Evolutionary conservation across 2,113 vertebrate genomes (phyloP).

Genomic region (Heliornis fulica): DNA sequence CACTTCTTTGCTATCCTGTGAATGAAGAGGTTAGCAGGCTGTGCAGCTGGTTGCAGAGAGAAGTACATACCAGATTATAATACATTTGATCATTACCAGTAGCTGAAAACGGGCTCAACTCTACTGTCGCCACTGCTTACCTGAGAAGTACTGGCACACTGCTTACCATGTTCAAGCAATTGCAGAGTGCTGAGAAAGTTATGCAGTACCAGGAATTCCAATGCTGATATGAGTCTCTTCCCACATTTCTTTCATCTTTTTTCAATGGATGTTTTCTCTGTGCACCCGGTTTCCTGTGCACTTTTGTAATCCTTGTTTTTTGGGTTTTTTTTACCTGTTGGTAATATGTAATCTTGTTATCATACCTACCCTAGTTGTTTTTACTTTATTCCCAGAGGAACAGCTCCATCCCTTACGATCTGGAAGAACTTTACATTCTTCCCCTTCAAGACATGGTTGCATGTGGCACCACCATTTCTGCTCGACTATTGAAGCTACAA

Average conservation of each 20-base stretch:
- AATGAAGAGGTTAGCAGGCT: neutral
- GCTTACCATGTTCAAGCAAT: neutral
- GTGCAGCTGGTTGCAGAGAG: neutral
- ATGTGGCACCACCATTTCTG: slow-evolving; percentile 99
- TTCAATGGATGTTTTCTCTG: neutral
- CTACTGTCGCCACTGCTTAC: slow-evolving; percentile 8
- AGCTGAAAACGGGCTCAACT: neutral
- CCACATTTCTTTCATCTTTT: neutral
- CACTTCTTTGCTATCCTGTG: neutral
- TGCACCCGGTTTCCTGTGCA: neutral
- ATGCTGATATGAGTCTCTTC: neutral
- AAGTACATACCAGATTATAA: neutral
- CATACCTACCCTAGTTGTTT: slow-evolving; percentile 93
- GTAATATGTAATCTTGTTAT: neutral
- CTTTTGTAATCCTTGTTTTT: too few relatives aligned
- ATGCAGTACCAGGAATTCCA: neutral
- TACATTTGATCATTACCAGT: neutral
- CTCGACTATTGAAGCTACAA: slow-evolving; percentile 93
- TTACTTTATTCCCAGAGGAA: slow-evolving; percentile 96
- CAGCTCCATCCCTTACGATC: slow-evolving; percentile 99
- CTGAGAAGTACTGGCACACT: slow-evolving; percentile 23
- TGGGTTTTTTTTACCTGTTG: slow-evolving; percentile 12
- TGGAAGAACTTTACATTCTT: slow-evolving; percentile 97
- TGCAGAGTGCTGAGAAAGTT: neutral
- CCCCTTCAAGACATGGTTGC: slow-evolving; percentile 97